These are phyloP conservation scores for Cygnus atratus DNA, from an alignment of 2,113 vertebrate genomes.

Conservation along the genomic window DNA sequence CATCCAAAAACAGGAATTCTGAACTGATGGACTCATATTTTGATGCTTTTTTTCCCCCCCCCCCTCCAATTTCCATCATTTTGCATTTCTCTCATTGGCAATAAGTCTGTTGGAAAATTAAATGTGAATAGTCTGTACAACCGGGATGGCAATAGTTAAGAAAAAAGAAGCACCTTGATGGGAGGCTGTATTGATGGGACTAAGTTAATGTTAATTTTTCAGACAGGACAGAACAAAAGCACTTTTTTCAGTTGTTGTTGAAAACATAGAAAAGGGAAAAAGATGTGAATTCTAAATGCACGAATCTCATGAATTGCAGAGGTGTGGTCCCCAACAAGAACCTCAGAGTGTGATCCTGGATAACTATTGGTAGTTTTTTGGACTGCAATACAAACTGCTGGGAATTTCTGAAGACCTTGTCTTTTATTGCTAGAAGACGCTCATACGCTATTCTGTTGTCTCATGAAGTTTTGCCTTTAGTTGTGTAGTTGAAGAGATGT, in stretches of 20 bases:
- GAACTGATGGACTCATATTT: neutral
- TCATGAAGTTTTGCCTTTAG: neutral
- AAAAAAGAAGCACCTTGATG: neutral
- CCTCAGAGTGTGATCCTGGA: accelerated
- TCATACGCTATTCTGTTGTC: neutral
- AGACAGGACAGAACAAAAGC: neutral
- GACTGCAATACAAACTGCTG: neutral
- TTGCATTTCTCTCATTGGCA: neutral
- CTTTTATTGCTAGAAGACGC: neutral
- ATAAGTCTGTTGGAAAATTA: neutral
- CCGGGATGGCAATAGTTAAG: neutral
- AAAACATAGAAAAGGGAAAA: neutral
- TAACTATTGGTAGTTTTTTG: neutral
- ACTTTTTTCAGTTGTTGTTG: neutral
- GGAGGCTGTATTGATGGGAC: neutral
- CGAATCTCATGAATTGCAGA: neutral
- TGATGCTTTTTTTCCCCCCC: neutral
- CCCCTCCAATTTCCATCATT: neutral
- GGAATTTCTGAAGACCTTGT: neutral
- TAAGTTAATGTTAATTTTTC: neutral
- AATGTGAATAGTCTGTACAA: neutral
- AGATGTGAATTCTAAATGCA: neutral
- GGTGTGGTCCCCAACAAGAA: neutral
- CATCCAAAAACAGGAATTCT: neutral
- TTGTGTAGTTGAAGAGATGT: neutral